These are phyloP conservation scores for Lathamus discolor DNA, from an alignment of 2,113 vertebrate genomes.

Conservation along the genomic window DNA sequence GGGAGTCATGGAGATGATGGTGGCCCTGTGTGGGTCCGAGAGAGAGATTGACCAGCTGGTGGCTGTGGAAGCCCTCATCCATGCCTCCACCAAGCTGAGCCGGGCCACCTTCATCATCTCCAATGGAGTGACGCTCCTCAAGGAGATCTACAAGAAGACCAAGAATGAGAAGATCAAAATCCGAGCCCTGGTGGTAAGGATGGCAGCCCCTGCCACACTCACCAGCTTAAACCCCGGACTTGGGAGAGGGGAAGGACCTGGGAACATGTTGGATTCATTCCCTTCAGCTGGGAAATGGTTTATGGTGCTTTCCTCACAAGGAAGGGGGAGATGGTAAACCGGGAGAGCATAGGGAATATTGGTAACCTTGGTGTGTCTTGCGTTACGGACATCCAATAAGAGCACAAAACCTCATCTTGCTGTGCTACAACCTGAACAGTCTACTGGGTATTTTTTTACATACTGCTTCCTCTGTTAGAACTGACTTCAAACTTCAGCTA, in stretches of 20 bases:
- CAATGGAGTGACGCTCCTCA: slow-evolving; percentile 90
- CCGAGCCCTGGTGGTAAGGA: slow-evolving; percentile 90
- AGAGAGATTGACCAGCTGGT: slow-evolving; percentile 94
- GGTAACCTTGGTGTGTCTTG: not conserved
- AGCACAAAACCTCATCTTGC: not conserved
- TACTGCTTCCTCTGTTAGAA: not conserved
- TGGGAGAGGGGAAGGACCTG: not conserved
- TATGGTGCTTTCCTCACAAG: not conserved
- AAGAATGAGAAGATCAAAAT: slow-evolving; percentile 98
- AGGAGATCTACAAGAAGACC: slow-evolving; percentile 97
- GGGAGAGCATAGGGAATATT: not conserved
- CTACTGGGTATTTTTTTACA: not conserved
- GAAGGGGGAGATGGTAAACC: not conserved
- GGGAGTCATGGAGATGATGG: slow-evolving; percentile 99
- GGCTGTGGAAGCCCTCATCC: slow-evolving; percentile 94
- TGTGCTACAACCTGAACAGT: not conserved
- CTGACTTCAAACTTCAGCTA: not conserved
- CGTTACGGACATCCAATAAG: not conserved
- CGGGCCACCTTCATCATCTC: slow-evolving; percentile 94
- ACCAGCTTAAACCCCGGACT: accelerated
- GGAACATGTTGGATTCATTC: not conserved
- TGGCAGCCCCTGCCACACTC: not conserved
- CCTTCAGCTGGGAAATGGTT: not conserved
- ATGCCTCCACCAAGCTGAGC: slow-evolving; percentile 93
- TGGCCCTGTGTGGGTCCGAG: slow-evolving; percentile 90